Evolutionary conservation across 2,888 invertebrate genomes (phyloP).

Genomic region (Camptogramma bilineatum): DNA sequence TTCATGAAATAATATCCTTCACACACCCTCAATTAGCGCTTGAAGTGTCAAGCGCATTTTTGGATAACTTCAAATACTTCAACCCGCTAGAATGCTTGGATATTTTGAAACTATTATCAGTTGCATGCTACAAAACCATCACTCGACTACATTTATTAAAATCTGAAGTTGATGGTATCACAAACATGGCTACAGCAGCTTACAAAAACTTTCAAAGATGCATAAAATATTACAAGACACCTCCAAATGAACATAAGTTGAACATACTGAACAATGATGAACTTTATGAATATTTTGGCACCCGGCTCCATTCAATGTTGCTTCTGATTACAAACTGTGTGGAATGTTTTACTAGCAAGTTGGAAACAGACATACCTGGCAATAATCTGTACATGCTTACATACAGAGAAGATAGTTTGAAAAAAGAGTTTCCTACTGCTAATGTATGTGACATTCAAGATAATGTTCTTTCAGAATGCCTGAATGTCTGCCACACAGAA

Average conservation of each 20-base stretch:
- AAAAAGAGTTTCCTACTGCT: conserved; percentile 42
- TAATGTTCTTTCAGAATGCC: conserved; percentile 54
- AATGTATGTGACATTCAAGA: conserved; percentile 57
- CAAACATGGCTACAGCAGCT: conserved; percentile 46
- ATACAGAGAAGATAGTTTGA: conserved; percentile 53
- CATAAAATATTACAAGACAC: conserved; percentile 64
- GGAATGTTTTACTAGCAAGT: conserved; percentile 50
- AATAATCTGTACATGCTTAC: conserved; percentile 63
- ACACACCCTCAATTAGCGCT: conserved; percentile 65
- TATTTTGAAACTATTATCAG: conserved; percentile 58
- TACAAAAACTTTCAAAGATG: conserved; percentile 62
- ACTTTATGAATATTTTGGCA: conserved; percentile 65
- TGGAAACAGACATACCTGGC: conserved; percentile 52
- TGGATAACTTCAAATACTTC: conserved; percentile 68
- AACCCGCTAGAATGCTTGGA: conserved; percentile 61
- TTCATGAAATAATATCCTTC: conserved; percentile 67
- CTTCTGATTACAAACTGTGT: conserved; percentile 57
- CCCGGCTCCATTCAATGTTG: conserved; percentile 59
- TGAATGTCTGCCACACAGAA: conserved; percentile 60
- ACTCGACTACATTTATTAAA: conserved; percentile 66
- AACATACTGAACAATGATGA: conserved; percentile 60
- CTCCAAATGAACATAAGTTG: conserved; percentile 65
- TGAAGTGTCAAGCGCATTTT: conserved; percentile 65
- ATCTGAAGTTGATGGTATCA: conserved; percentile 47
- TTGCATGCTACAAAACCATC: conserved; percentile 64